phyloP scores from a whole-genome alignment of 2,797 vertebrate species.

The Clamator glandarius region DNA sequence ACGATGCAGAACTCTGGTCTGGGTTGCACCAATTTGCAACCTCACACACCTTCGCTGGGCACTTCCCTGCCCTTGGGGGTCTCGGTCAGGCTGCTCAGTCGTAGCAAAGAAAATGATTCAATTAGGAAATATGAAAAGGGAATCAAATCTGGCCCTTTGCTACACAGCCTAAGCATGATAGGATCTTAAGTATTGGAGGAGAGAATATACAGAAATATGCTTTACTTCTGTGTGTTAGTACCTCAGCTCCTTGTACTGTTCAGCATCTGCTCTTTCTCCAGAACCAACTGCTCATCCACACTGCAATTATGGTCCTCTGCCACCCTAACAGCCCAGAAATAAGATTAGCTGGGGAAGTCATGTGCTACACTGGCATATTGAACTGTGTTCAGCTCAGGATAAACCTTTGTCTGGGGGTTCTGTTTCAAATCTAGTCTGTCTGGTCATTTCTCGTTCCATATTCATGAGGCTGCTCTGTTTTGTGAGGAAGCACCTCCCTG shows the following conservation, averaged over 20 bases:
- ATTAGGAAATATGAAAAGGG: not conserved
- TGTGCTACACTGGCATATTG: not conserved
- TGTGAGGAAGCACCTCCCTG: not conserved
- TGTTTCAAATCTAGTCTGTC: not conserved
- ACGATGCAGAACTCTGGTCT: not conserved
- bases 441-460: not conserved
- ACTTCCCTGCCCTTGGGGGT: not conserved
- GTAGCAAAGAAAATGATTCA: not conserved
- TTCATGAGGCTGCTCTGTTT: not conserved
- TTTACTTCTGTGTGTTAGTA: not conserved
- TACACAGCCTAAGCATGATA: not conserved
- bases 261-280: not conserved
- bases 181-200: not conserved
- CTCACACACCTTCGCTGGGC: not conserved
- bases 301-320: not conserved
- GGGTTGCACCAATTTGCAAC: fast-evolving
- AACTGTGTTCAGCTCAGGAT: not conserved
- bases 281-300: not conserved
- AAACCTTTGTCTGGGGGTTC: not conserved
- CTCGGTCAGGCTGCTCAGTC: not conserved
- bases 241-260: not conserved
- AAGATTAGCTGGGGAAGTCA: not conserved
- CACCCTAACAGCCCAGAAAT: not conserved
- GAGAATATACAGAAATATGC: not conserved
- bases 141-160: not conserved